These are phyloP conservation scores for Bombus waltoni DNA, from an alignment of 1,140 invertebrate species.

Conservation along the genomic window DNA sequence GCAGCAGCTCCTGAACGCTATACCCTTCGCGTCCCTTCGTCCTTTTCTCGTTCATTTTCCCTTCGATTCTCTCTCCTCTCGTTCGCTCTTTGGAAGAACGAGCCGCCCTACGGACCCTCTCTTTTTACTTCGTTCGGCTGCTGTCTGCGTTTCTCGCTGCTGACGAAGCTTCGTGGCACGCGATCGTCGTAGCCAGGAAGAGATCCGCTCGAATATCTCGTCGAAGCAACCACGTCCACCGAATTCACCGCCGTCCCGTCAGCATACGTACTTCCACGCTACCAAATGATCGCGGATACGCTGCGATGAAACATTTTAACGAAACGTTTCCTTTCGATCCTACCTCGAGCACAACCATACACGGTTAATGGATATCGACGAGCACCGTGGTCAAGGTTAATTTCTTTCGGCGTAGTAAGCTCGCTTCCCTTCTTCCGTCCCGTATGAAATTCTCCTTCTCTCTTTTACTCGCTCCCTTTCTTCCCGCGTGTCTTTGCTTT, in stretches of 20 bases:
- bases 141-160: slow-evolving; percentile 62
- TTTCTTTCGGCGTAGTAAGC: no score
- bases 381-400: no score
- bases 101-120: slow-evolving; percentile 1
- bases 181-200: slow-evolving; percentile 58
- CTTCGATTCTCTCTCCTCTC: not conserved
- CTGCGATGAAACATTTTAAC: no score
- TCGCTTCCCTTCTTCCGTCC: no score
- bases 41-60: not conserved
- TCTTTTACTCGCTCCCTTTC: no score
- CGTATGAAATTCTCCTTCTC: no score
- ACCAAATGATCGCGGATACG: not conserved
- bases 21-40: not conserved
- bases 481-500: not conserved
- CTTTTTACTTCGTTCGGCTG: slow-evolving; percentile 33
- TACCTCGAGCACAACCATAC: no score
- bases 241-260: not conserved
- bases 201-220: slow-evolving; percentile 44
- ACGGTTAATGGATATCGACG: no score
- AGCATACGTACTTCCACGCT: accelerated
- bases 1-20: not conserved
- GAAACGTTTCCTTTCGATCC: no score
- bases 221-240: slow-evolving; percentile 1
- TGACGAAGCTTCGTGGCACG: slow-evolving; percentile 61
- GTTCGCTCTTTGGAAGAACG: not conserved